Evolutionary conservation across 2,888 invertebrate species (phyloP).

Genomic region (Adelphocoris suturalis): DNA sequence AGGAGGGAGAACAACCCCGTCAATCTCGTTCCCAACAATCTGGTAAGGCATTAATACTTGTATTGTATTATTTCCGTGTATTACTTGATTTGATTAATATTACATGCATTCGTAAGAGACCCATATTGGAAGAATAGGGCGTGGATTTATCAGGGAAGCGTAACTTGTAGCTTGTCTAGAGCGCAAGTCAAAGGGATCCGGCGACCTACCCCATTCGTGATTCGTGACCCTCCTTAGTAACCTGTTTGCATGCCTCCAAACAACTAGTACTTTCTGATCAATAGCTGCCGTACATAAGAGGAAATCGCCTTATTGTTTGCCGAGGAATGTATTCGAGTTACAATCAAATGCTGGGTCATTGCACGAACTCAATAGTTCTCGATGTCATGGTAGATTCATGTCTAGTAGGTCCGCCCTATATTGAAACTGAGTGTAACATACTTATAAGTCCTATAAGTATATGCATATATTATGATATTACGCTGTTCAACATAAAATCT

Average conservation of each 20-base stretch:
- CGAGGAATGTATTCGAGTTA: too few relatives aligned
- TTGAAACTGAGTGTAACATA: too few relatives aligned
- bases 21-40: conserved; percentile 75
- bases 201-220: not conserved
- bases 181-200: not conserved
- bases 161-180: not conserved
- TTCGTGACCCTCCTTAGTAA: conserved; percentile 33
- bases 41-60: conserved; percentile 71
- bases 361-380: too few relatives aligned
- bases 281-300: not conserved
- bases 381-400: too few relatives aligned
- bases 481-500: too few relatives aligned
- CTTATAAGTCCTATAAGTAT: too few relatives aligned
- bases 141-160: not conserved
- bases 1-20: conserved; percentile 75
- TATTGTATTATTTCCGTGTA: not conserved
- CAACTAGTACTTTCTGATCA: not conserved
- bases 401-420: too few relatives aligned
- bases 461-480: too few relatives aligned
- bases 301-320: not conserved
- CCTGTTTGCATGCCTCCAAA: conserved; percentile 23
- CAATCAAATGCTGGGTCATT: too few relatives aligned
- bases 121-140: not conserved
- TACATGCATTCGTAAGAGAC: too few relatives aligned
- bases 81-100: not conserved